These are phyloP conservation scores for Microplitis deprimator DNA, from an alignment of 2,888 invertebrate genomes.

Conservation along the genomic window DNA sequence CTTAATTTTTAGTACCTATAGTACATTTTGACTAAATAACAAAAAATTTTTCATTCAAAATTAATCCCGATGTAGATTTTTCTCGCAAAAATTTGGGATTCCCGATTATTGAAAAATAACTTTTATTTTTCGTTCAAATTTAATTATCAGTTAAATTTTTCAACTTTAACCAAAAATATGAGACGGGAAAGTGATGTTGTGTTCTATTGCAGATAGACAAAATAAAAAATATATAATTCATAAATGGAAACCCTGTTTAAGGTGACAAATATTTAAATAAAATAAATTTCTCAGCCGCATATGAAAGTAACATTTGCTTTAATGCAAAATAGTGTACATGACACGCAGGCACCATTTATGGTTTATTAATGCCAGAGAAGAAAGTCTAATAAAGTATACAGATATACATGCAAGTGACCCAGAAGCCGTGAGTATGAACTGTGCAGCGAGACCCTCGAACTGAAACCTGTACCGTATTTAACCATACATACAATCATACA, in stretches of 20 bases:
- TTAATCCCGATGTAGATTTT: too few species aligned
- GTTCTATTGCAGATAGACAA: too few species aligned
- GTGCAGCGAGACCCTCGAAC: constrained; percentile 15
- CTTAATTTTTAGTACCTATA: too few species aligned
- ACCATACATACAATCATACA: background rate
- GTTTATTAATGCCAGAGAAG: constrained; percentile 56
- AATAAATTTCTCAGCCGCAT: background rate
- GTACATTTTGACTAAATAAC: too few species aligned
- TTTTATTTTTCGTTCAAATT: too few species aligned
- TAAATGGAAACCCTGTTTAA: background rate
- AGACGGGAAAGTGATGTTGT: too few species aligned
- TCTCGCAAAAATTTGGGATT: too few species aligned
- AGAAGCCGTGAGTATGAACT: constrained; percentile 49
- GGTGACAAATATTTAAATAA: background rate
- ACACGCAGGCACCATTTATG: constrained; percentile 51
- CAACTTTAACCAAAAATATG: too few species aligned
- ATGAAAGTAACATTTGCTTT: background rate
- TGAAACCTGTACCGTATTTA: constrained; percentile 25
- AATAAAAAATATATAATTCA: background rate
- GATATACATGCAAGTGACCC: constrained; percentile 49
- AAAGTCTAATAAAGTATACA: constrained; percentile 45
- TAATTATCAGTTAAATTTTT: too few species aligned
- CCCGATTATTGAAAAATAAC: too few species aligned
- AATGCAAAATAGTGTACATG: constrained; percentile 14
- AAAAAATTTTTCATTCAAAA: too few species aligned